Percentiles rank a stretch among this genome's conserved stretches.
phyloP scores from a whole-genome alignment of 92 coral and sea anemone species.

The Parazoanthus swiftii region DNA sequence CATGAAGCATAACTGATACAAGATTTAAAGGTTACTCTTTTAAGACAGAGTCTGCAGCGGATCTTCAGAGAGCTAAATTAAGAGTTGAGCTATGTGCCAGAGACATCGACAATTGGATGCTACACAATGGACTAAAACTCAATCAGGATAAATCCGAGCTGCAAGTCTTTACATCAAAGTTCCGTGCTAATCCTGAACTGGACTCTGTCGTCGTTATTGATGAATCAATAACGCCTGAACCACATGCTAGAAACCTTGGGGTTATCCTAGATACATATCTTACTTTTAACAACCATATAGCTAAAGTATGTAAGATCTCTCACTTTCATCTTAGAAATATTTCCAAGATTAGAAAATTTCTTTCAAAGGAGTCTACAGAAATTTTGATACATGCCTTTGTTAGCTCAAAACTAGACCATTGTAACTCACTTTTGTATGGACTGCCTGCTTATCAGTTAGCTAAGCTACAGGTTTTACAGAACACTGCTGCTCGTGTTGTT shows the following conservation, averaged over 20 bases:
- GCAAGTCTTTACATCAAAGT: conserved; percentile 36
- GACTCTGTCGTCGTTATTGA: conserved; percentile 14
- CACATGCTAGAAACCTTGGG: conserved; percentile 35
- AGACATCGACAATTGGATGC: conserved; percentile 44
- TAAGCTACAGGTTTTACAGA: too few relatives aligned
- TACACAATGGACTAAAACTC: conserved; percentile 40
- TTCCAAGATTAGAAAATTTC: neutral
- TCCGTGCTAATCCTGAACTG: conserved; percentile 37
- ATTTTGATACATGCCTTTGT: too few relatives aligned
- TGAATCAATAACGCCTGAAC: neutral
- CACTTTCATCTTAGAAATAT: neutral
- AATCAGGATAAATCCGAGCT: conserved; percentile 42
- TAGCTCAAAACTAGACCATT: too few relatives aligned
- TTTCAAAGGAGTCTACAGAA: too few relatives aligned
- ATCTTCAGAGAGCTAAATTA: too few relatives aligned
- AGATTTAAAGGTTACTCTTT: too few relatives aligned
- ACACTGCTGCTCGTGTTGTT: too few relatives aligned
- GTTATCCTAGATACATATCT: conserved; percentile 36
- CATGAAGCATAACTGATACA: too few relatives aligned
- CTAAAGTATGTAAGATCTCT: conserved; percentile 40
- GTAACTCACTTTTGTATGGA: too few relatives aligned
- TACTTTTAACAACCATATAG: conserved; percentile 36
- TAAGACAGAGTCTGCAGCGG: too few relatives aligned
- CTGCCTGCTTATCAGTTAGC: too few relatives aligned
- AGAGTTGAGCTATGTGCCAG: conserved; percentile 10